phyloP scores from a whole-genome alignment of 2,888 invertebrate genomes.

The Euproctis similis region DNA sequence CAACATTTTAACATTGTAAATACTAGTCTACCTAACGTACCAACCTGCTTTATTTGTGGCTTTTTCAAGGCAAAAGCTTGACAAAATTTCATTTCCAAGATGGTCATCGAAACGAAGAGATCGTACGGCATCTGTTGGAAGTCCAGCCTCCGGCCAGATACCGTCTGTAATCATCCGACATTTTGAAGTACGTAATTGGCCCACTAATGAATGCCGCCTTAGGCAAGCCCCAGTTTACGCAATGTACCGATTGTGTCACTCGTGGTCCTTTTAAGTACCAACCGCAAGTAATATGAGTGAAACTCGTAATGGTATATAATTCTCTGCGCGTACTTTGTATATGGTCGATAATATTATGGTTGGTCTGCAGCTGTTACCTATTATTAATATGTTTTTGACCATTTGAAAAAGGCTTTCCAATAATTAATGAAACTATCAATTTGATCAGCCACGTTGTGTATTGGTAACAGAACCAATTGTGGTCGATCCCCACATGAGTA shows the following conservation, averaged over 20 bases:
- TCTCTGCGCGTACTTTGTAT: conserved; percentile 14
- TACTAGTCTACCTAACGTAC: too few relatives aligned
- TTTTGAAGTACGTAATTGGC: conserved; percentile 67
- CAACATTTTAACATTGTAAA: too few relatives aligned
- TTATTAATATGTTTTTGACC: background rate
- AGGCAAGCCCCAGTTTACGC: conserved; percentile 67
- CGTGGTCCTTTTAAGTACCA: conserved; percentile 28
- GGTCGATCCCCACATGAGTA: too few relatives aligned
- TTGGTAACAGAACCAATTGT: too few relatives aligned
- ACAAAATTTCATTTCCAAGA: conserved; percentile 42
- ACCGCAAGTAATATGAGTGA: conserved; percentile 18
- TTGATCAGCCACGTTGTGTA: too few relatives aligned
- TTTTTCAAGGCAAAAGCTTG: conserved; percentile 25
- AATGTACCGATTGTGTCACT: conserved; percentile 60
- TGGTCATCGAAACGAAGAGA: conserved; percentile 45
- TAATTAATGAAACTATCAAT: too few relatives aligned
- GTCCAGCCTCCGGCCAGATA: conserved; percentile 45
- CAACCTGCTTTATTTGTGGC: background rate
- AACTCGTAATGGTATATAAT: conserved; percentile 21
- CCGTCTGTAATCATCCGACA: conserved; percentile 64
- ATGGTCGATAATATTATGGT: conserved; percentile 14
- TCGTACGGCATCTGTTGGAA: conserved; percentile 54
- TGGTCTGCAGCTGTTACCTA: background rate
- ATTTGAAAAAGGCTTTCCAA: too few relatives aligned
- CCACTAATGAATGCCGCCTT: conserved; percentile 62